Evolutionary conservation across 2,888 invertebrate genomes (phyloP).

Genomic region (Muschampia plurimacula): DNA sequence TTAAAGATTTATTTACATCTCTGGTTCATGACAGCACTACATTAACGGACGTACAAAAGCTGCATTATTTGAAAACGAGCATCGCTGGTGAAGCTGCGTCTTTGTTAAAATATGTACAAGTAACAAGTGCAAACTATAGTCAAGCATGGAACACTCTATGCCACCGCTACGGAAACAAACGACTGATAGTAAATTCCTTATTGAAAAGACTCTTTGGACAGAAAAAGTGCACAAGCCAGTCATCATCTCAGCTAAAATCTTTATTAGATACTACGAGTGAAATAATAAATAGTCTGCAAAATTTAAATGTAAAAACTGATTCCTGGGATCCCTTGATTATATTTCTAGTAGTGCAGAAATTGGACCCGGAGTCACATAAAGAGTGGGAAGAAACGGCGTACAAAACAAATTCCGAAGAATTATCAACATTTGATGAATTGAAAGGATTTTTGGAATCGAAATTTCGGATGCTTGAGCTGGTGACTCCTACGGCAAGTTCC

Average conservation of each 20-base stretch:
- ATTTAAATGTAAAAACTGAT: neutral
- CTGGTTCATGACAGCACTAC: neutral
- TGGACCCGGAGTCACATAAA: constrained; percentile 2
- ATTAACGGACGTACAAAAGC: neutral
- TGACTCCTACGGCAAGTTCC: neutral
- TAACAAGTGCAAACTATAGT: neutral
- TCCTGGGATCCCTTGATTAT: neutral
- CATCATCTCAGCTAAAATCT: neutral
- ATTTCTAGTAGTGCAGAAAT: neutral
- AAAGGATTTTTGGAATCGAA: neutral
- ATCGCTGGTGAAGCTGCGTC: neutral
- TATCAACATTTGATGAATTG: neutral
- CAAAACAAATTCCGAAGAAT: neutral
- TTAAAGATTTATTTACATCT: constrained; percentile 2
- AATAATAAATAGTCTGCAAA: neutral
- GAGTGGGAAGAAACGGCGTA: neutral
- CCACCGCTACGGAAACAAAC: neutral
- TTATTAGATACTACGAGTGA: neutral
- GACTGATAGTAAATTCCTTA: neutral
- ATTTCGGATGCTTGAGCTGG: neutral
- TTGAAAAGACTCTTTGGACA: neutral
- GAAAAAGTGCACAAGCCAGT: neutral
- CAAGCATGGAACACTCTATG: neutral
- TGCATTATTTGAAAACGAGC: neutral
- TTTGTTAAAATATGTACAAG: constrained; percentile 1